Base-by-base conservation (phyloP, 1,140 invertebrate genomes). In the Eurosta solidaginis region DNA sequence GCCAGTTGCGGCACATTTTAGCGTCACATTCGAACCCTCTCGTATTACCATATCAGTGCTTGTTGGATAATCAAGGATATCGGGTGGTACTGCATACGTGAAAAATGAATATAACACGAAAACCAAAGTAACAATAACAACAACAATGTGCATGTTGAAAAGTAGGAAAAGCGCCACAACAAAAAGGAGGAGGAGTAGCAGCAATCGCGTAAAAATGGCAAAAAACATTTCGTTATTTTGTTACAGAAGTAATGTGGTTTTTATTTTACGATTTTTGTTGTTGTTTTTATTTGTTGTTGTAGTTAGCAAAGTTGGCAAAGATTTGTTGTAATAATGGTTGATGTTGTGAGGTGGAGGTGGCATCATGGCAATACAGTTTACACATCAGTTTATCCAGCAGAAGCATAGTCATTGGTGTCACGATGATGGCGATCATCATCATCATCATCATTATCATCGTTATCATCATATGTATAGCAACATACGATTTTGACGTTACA, bases 41-140 rank as follows among this genome's bases (percentile, higher is more conserved):
- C 93, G 88, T 2, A 95, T 94, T 45, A 96, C 93, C 89, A 96
- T 93, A 87, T 97, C 96, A 17, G 94, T 93, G 84, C 95, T 95
- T 68, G 95, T 95, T 33, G 93, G 92, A 83, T 93, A 92, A 89
- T 96, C 94, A 83, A 95, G 88, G 81, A 95, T 96, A 88, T 95
- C 93, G 20, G 96, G 96, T 14, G 95, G 95, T 76, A 97, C 96
- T 96, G 89, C 4, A 1, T 29, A n/a, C 59, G 36, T 25, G 12
- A 40, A n/a, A 22, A 52, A n/a, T n/a, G n/a, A n/a, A n/a, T n/a
- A n/a, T n/a, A n/a, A n/a, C n/a, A n/a, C n/a, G n/a, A n/a, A n/a
- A n/a, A n/a, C n/a, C n/a, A n/a, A n/a, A n/a, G n/a, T n/a, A n/a
- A n/a, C n/a, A n/a, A n/a, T n/a, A n/a, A n/a, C n/a, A n/a, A n/a